Base-by-base conservation (phyloP, 2,888 invertebrate genomes). In the Ametastegia equiseti region DNA sequence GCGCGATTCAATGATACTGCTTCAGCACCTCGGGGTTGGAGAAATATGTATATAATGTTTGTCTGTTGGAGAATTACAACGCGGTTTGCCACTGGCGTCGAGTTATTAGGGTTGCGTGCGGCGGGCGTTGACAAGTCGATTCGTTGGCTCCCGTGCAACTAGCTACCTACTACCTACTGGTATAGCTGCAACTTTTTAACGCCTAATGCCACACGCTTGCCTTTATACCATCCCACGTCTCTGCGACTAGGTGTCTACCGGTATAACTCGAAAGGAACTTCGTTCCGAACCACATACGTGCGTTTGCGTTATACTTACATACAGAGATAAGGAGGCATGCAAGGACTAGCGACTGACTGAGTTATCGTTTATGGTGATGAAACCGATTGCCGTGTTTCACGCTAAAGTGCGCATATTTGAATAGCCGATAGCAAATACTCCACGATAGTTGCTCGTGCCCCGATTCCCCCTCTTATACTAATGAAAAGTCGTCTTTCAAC, bases 121-220 rank as follows among this genome's bases (percentile, higher is more conserved):
- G 54, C 75, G 75, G 75, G 75, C 54, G 75, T 75, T 75, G 75
- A 75, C 75, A 75, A 75, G 75, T 54, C 75, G 75, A 75, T 75
- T 75, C 75, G 75, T 75, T 75, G 36, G 75, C 71, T 45, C 27
- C 45, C 27, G 15, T n/a, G n/a, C n/a, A n/a, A n/a, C n/a, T n/a
- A n/a, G n/a, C n/a, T n/a, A n/a, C n/a, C n/a, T n/a, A 71, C 71
- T 71, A 71, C 45, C 71, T 50, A 75, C 75, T 50, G 75, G 23
- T 54, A 27, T 50, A 50, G 33, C n/a, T n/a, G n/a, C n/a, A n/a
- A n/a, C n/a, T 75, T 75, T 75, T 75, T 54, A 75, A 75, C 75
- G 75, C 36, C 54, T 54, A 75, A 54, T 75, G 54, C 54, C 75
- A 19, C 65, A 54, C n/a, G 75, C 54, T 54, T 30, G n/a, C n/a